phyloP scores from a whole-genome alignment of 2,113 vertebrate species.

The Lepus americanus region DNA sequence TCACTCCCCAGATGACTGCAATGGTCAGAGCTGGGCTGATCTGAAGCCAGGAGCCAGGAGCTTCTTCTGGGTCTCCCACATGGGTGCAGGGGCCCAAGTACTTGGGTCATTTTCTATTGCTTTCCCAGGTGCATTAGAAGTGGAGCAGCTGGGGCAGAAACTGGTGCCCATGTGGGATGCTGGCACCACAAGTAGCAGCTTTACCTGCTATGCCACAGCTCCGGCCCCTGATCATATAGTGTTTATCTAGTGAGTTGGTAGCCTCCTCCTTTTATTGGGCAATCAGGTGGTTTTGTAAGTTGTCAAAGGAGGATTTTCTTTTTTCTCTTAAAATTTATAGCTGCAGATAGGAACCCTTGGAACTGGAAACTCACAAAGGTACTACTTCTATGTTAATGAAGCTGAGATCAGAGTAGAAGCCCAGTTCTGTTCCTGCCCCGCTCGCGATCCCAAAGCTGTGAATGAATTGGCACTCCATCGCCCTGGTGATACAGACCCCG shows the following conservation, averaged over 20 bases:
- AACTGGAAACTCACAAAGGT: not conserved
- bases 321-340: not conserved
- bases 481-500: not conserved
- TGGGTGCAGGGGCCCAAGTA: no score
- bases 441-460: not conserved
- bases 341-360: not conserved
- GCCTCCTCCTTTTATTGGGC: constrained; percentile 27
- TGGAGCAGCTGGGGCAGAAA: no score
- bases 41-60: no score
- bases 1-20: no score
- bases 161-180: no score
- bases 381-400: not conserved
- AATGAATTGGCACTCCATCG: constrained; percentile 28
- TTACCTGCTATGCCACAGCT: no score
- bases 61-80: no score
- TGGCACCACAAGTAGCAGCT: no score
- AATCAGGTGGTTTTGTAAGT: constrained; percentile 42
- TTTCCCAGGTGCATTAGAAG: no score
- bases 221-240: not conserved
- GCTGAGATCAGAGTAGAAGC: not conserved
- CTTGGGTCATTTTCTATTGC: no score
- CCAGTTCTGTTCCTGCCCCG: not conserved
- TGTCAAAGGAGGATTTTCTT: constrained; percentile 28
- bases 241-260: constrained; percentile 5
- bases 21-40: no score